A percentile compares a stretch with the other conserved stretches of the same genome.
Conservation (phyloP, 92 coral and sea anemone genomes). For the Meandrina meandrites region DNA sequence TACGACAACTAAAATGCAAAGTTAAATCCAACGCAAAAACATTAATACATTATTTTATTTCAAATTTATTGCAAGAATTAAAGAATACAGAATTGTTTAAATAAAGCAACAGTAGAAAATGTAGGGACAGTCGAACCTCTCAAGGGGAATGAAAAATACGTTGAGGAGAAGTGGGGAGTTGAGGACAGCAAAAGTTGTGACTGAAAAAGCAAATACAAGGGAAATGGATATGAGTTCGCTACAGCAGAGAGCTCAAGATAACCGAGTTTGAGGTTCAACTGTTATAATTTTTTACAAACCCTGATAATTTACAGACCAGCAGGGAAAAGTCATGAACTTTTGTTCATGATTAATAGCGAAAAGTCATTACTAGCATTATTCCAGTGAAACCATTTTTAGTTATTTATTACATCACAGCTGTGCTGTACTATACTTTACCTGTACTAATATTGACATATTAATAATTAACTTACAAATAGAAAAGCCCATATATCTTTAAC, state of each 20-base stretch:
- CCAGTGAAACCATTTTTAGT: background rate
- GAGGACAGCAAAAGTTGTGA: too few species aligned
- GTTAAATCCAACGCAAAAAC: slow-evolving; percentile 2
- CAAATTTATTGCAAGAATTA: background rate
- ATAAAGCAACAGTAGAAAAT: background rate
- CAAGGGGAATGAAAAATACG: too few species aligned
- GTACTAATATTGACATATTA: background rate
- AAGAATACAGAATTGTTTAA: background rate
- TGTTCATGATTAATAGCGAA: too few species aligned
- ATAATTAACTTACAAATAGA: background rate
- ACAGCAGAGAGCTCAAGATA: too few species aligned
- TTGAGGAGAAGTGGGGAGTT: too few species aligned
- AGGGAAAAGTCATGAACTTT: background rate
- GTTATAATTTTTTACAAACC: background rate
- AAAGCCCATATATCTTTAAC: background rate
- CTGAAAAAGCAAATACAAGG: too few species aligned
- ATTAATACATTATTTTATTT: background rate
- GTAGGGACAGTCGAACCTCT: background rate
- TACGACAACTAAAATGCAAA: background rate
- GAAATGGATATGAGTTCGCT: too few species aligned
- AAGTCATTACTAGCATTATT: background rate
- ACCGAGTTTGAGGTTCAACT: background rate
- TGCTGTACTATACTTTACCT: background rate
- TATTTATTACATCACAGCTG: background rate
- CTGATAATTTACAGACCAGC: background rate